These are phyloP conservation scores for Venustoraphidia nigricollis DNA, from an alignment of 2,888 invertebrate genomes.

Conservation along the genomic window DNA sequence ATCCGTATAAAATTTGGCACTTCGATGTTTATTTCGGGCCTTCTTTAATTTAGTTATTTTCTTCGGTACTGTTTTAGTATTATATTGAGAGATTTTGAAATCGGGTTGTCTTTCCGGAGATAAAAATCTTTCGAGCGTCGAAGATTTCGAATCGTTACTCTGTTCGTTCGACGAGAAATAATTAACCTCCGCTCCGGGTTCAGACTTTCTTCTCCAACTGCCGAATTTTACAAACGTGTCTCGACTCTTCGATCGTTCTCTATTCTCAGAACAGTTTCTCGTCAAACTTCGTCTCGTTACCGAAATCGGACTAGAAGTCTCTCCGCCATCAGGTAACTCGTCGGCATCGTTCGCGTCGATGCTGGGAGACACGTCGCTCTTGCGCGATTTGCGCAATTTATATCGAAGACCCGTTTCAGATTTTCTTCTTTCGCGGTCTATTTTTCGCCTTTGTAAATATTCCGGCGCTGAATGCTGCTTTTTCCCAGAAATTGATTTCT, in stretches of 20 bases:
- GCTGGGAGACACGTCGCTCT: constrained; percentile 16
- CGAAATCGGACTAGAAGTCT: not conserved
- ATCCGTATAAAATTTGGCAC: constrained; percentile 49
- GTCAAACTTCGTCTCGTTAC: constrained; percentile 16
- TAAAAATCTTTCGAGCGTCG: not conserved
- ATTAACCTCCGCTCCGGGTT: constrained; percentile 36
- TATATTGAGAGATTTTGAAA: constrained; percentile 31
- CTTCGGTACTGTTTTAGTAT: constrained; percentile 52
- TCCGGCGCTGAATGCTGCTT: constrained; percentile 76
- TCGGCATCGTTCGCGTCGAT: constrained; percentile 15
- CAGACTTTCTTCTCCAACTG: constrained; percentile 56
- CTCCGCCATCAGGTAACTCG: constrained; percentile 7
- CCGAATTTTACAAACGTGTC: constrained; percentile 40
- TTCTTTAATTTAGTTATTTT: constrained; percentile 56
- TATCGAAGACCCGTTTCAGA: constrained; percentile 43
- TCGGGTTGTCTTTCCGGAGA: not conserved
- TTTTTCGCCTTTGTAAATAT: constrained; percentile 73
- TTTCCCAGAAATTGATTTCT: constrained; percentile 38
- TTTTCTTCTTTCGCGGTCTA: constrained; percentile 50
- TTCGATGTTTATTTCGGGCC: constrained; percentile 38
- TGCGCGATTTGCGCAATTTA: constrained; percentile 41
- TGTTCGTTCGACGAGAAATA: constrained; percentile 18
- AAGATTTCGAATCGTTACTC: constrained; percentile 20
- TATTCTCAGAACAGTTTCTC: constrained; percentile 28
- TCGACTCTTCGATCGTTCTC: constrained; percentile 31